Evolutionary conservation across 2,797 vertebrate genomes (phyloP).

Genomic region (Acanthurus leucopareius): DNA sequence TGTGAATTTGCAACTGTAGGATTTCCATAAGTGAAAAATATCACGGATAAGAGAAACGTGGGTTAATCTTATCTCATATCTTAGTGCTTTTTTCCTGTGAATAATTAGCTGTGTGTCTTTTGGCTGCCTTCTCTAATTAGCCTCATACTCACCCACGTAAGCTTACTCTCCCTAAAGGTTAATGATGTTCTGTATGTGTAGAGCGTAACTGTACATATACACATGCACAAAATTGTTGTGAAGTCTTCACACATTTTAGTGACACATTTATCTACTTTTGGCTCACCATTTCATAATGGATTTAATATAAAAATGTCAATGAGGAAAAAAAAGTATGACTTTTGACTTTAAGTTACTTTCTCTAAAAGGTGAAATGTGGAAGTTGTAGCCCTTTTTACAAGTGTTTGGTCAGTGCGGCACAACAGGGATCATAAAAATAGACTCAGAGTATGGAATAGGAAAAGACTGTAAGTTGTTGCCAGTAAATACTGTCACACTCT

Average conservation of each 20-base stretch:
- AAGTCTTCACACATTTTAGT: conserved; percentile 15
- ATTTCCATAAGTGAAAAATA: conserved; percentile 49
- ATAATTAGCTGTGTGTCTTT: conserved; percentile 70
- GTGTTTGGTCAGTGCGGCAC: background rate
- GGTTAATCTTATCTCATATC: conserved; percentile 59
- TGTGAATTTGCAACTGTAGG: conserved; percentile 19
- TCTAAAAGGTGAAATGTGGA: background rate
- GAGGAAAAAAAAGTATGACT: background rate
- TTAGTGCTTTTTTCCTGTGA: conserved; percentile 32
- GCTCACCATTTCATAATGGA: background rate
- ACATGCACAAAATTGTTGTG: conserved; percentile 16
- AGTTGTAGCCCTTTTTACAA: background rate
- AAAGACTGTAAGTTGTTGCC: background rate
- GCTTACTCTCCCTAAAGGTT: conserved; percentile 60
- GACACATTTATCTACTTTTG: conserved; percentile 20
- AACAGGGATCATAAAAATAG: background rate
- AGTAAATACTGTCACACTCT: background rate
- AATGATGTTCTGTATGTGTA: conserved; percentile 52
- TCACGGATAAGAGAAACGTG: conserved; percentile 51
- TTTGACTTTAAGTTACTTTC: background rate
- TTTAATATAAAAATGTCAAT: conserved; percentile 18
- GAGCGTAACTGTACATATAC: background rate
- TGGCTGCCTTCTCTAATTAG: conserved; percentile 68
- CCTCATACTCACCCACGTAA: conserved; percentile 56
- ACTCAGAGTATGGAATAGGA: background rate